Evolutionary conservation across 1,140 invertebrate genomes (phyloP), one percentile per base, ranked within the genome.

Genomic region (Diachasma alloeum): DNA sequence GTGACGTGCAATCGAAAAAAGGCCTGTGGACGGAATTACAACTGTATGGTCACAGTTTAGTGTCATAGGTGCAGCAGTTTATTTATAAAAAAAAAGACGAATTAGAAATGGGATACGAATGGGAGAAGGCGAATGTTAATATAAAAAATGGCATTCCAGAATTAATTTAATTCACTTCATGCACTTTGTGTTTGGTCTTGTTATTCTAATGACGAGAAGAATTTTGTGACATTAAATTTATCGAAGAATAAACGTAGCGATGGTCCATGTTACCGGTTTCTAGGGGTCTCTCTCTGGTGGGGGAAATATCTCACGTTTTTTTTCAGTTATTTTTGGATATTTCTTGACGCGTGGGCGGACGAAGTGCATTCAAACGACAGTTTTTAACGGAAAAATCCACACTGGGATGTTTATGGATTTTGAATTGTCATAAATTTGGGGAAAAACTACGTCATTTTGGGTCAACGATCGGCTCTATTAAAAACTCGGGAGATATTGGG

Each of bases 1-100:
- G 74, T 76, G 74, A 76, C 68, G 66, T 31, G 74, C 67, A 76
- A 76, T 37, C 48, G 36, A 75, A 53, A 76, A 76, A 26, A 26
- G 22, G 46, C 48, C 44, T 48, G 70, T 48, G 42, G 13, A 36
- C 73, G 22, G 67, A 39, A 15, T 48, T 31, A 71, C 48, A 71
- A 76, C 74, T 31, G 59, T 63, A 15, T 63, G 59, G 19, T 31
- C 59, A 63, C 48, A 56, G 48, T 56, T 56, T 63, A 26, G 59
- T 63, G 24, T 63, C 59, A 63, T 63, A 63, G 59, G 59, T 63
- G 59, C 59, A 63, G 24, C 22, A 19, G 11, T 63, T 63, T 63
- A 56, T 56, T 56, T 42, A 42, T 53, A 53, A 53, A 53, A 53
- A 48, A 48, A 19, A n/a, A 17, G 48, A 53, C 1, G 36, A 31